Percentiles rank a stretch among this genome's conserved stretches.
These are phyloP conservation scores for Palythoa grandiflora DNA, from an alignment of 92 coral and sea anemone species.

Conservation along the genomic window DNA sequence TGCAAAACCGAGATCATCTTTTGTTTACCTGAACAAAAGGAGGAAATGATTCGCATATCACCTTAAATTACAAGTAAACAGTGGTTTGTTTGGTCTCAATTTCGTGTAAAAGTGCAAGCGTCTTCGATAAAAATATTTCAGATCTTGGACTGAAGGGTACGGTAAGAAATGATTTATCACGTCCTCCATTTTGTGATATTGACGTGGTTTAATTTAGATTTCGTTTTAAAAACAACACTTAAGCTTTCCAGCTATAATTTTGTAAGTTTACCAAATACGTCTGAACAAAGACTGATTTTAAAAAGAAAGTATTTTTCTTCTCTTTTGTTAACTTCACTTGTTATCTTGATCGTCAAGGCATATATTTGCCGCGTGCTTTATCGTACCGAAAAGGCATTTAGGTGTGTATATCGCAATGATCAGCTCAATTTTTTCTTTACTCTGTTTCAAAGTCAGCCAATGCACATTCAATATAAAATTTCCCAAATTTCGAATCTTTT, in stretches of 20 bases:
- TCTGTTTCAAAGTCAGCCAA: background rate
- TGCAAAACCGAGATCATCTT: background rate
- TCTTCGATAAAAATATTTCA: background rate
- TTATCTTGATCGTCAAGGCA: too few relatives aligned
- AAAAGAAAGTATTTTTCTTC: background rate
- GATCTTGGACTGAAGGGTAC: background rate
- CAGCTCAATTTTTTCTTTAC: background rate
- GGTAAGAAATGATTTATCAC: background rate
- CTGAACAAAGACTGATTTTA: background rate
- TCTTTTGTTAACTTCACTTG: too few relatives aligned
- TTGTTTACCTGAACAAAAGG: constrained; percentile 25
- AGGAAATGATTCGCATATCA: constrained; percentile 27
- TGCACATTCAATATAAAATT: background rate
- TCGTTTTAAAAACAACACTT: background rate
- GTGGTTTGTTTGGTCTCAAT: background rate
- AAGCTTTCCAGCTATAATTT: background rate
- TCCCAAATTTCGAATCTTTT: background rate
- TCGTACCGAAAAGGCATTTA: too few relatives aligned
- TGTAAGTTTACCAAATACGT: background rate
- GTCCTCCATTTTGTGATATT: background rate
- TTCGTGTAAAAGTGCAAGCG: background rate
- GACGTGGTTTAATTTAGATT: background rate
- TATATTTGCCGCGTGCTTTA: too few relatives aligned
- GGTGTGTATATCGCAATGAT: too few relatives aligned
- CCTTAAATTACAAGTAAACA: constrained; percentile 24